These are phyloP conservation scores for Bufo gargarizans DNA, from an alignment of 2,113 vertebrate genomes.

Conservation along the genomic window DNA sequence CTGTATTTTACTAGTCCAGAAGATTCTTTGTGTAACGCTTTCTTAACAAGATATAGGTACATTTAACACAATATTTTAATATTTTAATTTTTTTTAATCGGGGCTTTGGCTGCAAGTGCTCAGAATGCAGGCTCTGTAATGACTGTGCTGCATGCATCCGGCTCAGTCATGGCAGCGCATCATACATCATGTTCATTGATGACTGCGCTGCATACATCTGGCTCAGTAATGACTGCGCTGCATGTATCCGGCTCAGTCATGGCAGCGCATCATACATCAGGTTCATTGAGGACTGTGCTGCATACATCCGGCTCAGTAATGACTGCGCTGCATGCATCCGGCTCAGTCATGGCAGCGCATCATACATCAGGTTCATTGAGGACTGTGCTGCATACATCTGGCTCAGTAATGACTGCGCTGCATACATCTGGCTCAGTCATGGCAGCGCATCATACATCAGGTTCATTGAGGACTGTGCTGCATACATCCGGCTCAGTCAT, in stretches of 20 bases:
- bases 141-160: neutral
- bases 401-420: neutral
- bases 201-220: neutral
- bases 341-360: neutral
- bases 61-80: constrained; percentile 33
- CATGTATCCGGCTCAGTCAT: neutral
- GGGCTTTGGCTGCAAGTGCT: constrained; percentile 12
- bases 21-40: constrained; percentile 65
- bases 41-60: constrained; percentile 62
- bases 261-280: neutral
- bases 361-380: neutral
- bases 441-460: neutral
- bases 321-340: neutral
- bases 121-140: neutral
- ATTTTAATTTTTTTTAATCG: neutral
- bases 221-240: neutral
- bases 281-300: neutral
- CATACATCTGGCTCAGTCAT: neutral
- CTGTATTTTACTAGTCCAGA: constrained; percentile 65
- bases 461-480: neutral
- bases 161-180: neutral
- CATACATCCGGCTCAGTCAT: neutral
- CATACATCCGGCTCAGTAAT: too few relatives aligned
- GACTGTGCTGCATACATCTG: neutral
- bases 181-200: neutral